phyloP scores from a whole-genome alignment of 2,113 vertebrate genomes.

The Charadrius vociferus region DNA sequence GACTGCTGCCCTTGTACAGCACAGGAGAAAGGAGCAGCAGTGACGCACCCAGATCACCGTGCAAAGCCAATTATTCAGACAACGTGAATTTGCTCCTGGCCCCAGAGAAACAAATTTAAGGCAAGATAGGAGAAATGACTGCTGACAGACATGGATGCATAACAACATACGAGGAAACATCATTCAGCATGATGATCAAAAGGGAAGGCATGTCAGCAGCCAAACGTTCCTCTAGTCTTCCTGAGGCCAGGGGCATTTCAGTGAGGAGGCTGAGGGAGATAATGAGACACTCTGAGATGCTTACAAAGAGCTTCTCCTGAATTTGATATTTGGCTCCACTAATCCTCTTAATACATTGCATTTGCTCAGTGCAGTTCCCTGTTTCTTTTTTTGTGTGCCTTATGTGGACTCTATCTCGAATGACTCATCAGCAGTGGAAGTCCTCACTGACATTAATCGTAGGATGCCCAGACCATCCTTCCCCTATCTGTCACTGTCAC shows the following conservation, averaged over 20 bases:
- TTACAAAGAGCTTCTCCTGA: not conserved
- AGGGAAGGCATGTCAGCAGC: not conserved
- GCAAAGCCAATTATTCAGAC: not conserved
- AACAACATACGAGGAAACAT: not conserved
- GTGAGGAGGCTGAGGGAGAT: not conserved
- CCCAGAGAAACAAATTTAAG: not conserved
- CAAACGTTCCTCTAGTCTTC: not conserved
- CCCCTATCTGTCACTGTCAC: not conserved
- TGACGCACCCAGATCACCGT: not conserved
- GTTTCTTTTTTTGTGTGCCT: not conserved
- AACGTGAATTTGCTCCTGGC: not conserved
- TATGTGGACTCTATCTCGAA: not conserved
- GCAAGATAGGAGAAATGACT: not conserved
- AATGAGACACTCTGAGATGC: not conserved
- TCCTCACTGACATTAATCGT: not conserved
- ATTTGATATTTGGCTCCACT: not conserved
- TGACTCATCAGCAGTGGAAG: not conserved
- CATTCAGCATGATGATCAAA: not conserved
- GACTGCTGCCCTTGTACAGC: not conserved
- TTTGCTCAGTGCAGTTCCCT: not conserved
- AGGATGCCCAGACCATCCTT: not conserved
- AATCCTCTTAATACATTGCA: not conserved
- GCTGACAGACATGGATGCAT: not conserved
- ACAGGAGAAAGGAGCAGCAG: not conserved
- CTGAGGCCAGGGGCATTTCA: not conserved